phyloP scores from a whole-genome alignment of 2,797 vertebrate species.

The Myoxocephalus aenaeus region DNA sequence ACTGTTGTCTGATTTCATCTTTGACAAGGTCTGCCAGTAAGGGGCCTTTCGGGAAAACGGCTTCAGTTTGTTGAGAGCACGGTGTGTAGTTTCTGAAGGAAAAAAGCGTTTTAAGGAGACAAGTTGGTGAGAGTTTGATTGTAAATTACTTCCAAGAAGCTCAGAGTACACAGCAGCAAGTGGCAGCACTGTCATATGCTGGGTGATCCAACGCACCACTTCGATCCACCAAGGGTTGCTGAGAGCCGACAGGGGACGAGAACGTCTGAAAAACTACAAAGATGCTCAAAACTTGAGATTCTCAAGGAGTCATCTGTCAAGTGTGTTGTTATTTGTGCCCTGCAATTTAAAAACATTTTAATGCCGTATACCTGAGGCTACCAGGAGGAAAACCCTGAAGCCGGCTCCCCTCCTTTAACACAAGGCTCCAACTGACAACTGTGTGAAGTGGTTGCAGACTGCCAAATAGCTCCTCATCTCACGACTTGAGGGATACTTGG shows the following conservation, averaged over 20 bases:
- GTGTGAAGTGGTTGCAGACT: constrained; percentile 46
- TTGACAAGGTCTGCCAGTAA: constrained; percentile 15
- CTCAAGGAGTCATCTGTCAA: constrained; percentile 38
- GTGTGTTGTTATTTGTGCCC: constrained; percentile 54
- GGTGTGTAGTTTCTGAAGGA: neutral
- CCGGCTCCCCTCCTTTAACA: constrained; percentile 30
- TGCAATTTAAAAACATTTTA: constrained; percentile 41
- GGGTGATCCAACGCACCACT: constrained; percentile 8
- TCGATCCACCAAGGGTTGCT: constrained; percentile 13
- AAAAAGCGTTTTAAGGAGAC: neutral
- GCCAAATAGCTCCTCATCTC: constrained; percentile 44
- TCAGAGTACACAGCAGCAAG: neutral
- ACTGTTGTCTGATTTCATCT: constrained; percentile 28
- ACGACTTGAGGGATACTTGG: constrained; percentile 47
- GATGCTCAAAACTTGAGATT: constrained; percentile 32
- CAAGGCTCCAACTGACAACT: constrained; percentile 42
- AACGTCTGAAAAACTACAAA: constrained; percentile 30
- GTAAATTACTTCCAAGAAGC: constrained; percentile 21
- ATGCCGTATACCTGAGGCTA: constrained; percentile 37
- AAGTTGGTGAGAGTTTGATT: constrained; percentile 21
- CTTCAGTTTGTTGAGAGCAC: constrained; percentile 1
- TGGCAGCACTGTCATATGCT: constrained; percentile 21
- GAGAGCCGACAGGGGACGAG: constrained; percentile 32
- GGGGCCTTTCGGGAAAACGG: constrained; percentile 30
- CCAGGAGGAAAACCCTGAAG: constrained; percentile 30